These are phyloP conservation scores for Hymenopus coronatus DNA, from an alignment of 2,888 invertebrate genomes.

Conservation along the genomic window DNA sequence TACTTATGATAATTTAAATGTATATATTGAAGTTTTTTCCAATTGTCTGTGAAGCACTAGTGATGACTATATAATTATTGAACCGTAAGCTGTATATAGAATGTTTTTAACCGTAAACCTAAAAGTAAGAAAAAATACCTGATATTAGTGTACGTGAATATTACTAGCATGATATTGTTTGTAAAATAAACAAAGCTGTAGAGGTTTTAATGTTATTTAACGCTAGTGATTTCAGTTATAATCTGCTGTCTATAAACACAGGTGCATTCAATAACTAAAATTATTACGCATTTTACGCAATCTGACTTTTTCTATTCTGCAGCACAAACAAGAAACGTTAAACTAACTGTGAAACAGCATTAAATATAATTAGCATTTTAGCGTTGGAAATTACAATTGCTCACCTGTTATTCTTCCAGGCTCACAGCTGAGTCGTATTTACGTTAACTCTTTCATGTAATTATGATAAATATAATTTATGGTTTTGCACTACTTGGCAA, in stretches of 20 bases:
- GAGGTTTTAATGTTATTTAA: background rate
- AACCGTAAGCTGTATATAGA: no score
- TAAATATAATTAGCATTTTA: background rate
- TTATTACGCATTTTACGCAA: background rate
- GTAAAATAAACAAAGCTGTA: background rate
- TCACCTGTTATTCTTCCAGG: background rate
- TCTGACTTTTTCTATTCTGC: background rate
- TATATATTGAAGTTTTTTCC: no score
- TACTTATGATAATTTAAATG: no score
- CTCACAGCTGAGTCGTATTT: background rate
- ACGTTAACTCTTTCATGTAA: background rate
- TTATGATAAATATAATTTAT: background rate
- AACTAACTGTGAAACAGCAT: background rate
- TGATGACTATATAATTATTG: no score
- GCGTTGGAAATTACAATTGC: background rate
- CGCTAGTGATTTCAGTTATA: background rate
- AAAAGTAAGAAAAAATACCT: no score
- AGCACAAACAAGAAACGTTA: background rate
- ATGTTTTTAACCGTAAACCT: no score
- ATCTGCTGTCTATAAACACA: background rate
- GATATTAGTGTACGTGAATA: background rate
- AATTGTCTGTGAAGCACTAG: no score
- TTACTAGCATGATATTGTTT: background rate
- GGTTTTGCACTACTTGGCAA: background rate
- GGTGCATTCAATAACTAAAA: background rate